These are phyloP conservation scores for Macrocentrus cingulum DNA, from an alignment of 1,140 invertebrate species.

Conservation along the genomic window DNA sequence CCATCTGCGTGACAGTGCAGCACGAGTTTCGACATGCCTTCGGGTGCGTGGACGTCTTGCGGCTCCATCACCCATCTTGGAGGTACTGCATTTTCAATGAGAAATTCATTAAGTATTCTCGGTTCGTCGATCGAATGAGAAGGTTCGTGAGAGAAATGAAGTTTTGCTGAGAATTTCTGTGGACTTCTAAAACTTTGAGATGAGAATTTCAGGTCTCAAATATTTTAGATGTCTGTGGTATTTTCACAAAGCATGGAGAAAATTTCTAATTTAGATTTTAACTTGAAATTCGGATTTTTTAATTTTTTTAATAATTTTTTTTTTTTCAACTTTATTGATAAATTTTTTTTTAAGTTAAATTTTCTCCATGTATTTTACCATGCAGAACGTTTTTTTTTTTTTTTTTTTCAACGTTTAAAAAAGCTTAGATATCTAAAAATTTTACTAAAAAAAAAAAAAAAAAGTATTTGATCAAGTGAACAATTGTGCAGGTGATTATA, in stretches of 20 bases:
- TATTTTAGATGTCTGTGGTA: slow-evolving; percentile 18
- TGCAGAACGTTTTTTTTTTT: no score
- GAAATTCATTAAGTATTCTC: background rate
- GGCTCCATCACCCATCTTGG: slow-evolving; percentile 91
- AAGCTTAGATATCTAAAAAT: background rate
- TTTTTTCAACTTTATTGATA: background rate
- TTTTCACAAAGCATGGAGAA: background rate
- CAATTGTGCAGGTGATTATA: no score
- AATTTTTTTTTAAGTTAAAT: no score
- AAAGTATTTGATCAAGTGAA: no score
- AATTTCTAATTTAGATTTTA: no score
- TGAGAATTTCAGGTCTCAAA: background rate
- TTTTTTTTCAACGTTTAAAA: no score
- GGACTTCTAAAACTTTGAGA: slow-evolving; percentile 6
- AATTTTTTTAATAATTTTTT: background rate
- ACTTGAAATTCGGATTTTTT: background rate
- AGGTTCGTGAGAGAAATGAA: slow-evolving; percentile 3
- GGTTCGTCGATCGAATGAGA: background rate
- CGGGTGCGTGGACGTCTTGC: slow-evolving; percentile 80
- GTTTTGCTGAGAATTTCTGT: background rate
- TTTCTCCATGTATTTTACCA: no score
- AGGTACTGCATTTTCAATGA: slow-evolving; percentile 67
- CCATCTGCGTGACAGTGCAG: slow-evolving; percentile 90
- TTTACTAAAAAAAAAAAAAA: background rate
- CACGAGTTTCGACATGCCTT: slow-evolving; percentile 74